Evolutionary conservation across 37 sponge, comb jelly and placozoan genomes (phyloP).

Genomic region (Halichondria panicea): DNA sequence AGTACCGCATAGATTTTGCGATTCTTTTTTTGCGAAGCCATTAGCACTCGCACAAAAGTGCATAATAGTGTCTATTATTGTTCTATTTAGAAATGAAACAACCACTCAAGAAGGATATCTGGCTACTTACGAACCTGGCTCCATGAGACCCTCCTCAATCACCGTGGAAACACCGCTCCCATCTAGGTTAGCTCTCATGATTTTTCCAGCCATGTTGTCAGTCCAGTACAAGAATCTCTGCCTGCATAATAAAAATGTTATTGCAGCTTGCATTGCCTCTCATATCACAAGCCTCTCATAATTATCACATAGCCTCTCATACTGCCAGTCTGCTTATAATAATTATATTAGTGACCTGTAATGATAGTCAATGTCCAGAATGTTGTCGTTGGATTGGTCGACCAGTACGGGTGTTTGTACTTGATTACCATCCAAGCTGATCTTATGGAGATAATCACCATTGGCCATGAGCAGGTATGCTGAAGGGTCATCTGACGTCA

Average conservation of each 20-base stretch:
- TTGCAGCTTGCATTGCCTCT: not conserved
- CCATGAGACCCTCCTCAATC: not conserved
- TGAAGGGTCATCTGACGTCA: not conserved
- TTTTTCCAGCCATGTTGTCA: not conserved
- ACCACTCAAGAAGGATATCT: not conserved
- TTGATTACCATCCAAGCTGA: slow-evolving; percentile 24
- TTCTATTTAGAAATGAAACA: no score
- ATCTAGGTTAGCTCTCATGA: slow-evolving; percentile 25
- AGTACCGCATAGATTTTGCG: no score
- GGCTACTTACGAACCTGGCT: not conserved
- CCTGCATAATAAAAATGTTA: not conserved
- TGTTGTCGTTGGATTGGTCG: not conserved
- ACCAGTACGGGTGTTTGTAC: not conserved
- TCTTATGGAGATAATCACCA: not conserved
- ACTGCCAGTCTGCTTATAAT: not conserved
- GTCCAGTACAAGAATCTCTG: slow-evolving; percentile 18
- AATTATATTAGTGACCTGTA: slow-evolving; percentile 18
- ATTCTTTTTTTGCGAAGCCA: no score
- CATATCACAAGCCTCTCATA: not conserved
- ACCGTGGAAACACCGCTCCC: not conserved
- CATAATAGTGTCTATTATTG: no score
- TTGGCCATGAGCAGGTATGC: slow-evolving; percentile 7
- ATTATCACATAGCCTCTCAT: not conserved
- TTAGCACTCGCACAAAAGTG: no score
- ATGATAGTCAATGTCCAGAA: slow-evolving; percentile 19